Base-by-base conservation (phyloP, 2,797 vertebrate genomes). In the Urophycis tenuis region DNA sequence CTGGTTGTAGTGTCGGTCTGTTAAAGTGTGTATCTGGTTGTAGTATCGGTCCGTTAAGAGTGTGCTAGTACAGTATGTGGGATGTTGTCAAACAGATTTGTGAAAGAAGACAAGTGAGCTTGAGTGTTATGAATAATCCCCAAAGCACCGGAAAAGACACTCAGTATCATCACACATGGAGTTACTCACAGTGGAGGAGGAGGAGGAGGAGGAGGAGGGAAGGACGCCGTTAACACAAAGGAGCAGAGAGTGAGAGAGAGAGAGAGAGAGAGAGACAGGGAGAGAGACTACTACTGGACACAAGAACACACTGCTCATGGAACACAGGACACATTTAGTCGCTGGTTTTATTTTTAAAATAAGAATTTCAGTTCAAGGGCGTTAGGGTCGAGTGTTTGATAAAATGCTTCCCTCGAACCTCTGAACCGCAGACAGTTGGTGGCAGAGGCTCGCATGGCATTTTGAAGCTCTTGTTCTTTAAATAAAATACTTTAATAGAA, bases 321-420 rank as follows among this genome's bases (percentile, higher is more conserved):
- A 91, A 92, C 86, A 85, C 88, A 90, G 87, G 88, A 85, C 82
- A 90, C 87, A 78, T 90, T 91, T 90, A 90, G 89, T 91, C 89
- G 88, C 83, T 91, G 84, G 82, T 91, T 93, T 94, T 93, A 97
- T 97, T 96, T 97, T 98, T 97, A 97, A 98, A 99, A 99, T 97
- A 98, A 96, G 94, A 93, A 60, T 96, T 93, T 98, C 95, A 96
- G 96, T 96, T 96, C 94, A 94, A 92, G 53, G 53, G 53, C 53
- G 53, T 94, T n/a, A n/a, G n/a, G 88, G 92, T 93, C 89, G 89
- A 88, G 86, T 90, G 93, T 88, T 95, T 93, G 94, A 30, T 17
- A 95, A 96, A 95, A 95, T 94, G 93, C 93, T 82, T 91, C 85
- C 87, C 89, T 82, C 67, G 11, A 17, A 86, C 88, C 92, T 92